Conservation (phyloP, 64 coral and sea anemone genomes). For the Montipora sp. region DNA sequence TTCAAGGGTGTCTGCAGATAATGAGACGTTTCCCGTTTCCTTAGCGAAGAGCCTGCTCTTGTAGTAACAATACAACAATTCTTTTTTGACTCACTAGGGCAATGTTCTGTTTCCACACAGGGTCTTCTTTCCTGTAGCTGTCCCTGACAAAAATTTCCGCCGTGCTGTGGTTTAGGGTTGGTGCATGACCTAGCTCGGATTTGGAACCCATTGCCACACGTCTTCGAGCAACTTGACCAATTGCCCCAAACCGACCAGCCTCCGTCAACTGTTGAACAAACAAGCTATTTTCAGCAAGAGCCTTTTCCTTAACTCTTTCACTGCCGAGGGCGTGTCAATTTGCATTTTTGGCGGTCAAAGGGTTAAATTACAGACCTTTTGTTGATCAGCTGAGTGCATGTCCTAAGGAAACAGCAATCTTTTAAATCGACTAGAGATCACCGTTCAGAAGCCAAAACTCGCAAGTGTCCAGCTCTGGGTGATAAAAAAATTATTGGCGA, state of each 20-base stretch:
- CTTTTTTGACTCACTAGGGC: slow-evolving; percentile 34
- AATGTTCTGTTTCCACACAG: slow-evolving; percentile 23
- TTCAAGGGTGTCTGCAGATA: no score
- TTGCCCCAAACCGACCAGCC: slow-evolving; percentile 39
- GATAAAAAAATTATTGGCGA: no score
- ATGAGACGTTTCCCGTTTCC: no score
- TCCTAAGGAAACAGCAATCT: no score
- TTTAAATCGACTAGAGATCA: no score
- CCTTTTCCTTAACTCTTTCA: no score
- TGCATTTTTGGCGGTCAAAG: no score
- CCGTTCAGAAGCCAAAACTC: no score
- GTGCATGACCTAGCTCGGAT: slow-evolving; percentile 13
- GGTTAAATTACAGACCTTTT: no score
- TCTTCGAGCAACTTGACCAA: slow-evolving; percentile 46
- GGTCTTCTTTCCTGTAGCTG: neutral
- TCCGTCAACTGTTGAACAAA: slow-evolving; percentile 26
- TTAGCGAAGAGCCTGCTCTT: neutral
- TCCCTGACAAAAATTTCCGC: slow-evolving; percentile 20
- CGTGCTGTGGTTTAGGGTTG: slow-evolving; percentile 24
- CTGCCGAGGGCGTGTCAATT: no score
- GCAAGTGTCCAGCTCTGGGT: no score
- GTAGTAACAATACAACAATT: neutral
- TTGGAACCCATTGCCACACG: slow-evolving; percentile 20
- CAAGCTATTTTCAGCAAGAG: neutral
- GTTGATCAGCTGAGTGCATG: no score